Percentiles rank a stretch among this genome's conserved stretches.
phyloP scores from a whole-genome alignment of 2,888 invertebrate genomes.

The Coelogynopora nodosa region DNA sequence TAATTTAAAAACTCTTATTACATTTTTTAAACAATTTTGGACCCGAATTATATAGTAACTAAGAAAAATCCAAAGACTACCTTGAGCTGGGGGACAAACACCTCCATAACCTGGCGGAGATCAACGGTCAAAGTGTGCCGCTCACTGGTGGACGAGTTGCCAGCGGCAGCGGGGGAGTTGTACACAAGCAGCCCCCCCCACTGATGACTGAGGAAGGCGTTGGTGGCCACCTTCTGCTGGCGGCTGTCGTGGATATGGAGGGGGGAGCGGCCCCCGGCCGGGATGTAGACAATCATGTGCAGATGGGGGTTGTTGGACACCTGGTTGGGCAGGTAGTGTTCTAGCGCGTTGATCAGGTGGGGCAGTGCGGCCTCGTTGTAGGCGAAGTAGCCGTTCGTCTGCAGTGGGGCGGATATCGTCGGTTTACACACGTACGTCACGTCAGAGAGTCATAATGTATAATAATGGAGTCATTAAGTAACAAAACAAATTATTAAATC shows the following conservation, averaged over 20 bases:
- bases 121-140: conserved; percentile 59
- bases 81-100: conserved; percentile 74
- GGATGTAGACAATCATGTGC: conserved; percentile 78
- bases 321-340: conserved; percentile 75
- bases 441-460: no score
- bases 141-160: conserved; percentile 46
- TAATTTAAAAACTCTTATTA: no score
- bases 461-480: no score
- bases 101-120: conserved; percentile 70
- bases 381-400: not conserved
- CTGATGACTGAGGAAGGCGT: conserved; percentile 64
- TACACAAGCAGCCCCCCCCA: conserved; percentile 85
- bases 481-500: no score
- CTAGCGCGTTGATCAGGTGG: conserved; percentile 78
- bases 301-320: conserved; percentile 76
- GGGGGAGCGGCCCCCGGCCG: conserved; percentile 69
- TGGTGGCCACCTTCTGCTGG: conserved; percentile 56
- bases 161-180: conserved; percentile 52
- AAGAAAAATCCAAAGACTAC: no score
- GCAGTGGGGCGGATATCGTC: no score
- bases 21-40: no score
- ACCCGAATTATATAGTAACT: no score
- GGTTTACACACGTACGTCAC: no score
- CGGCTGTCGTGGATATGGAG: conserved; percentile 69
- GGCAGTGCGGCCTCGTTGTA: conserved; percentile 68